Conservation (phyloP, 2,797 vertebrate genomes). For the Parauchenoglanis ngamensis region DNA sequence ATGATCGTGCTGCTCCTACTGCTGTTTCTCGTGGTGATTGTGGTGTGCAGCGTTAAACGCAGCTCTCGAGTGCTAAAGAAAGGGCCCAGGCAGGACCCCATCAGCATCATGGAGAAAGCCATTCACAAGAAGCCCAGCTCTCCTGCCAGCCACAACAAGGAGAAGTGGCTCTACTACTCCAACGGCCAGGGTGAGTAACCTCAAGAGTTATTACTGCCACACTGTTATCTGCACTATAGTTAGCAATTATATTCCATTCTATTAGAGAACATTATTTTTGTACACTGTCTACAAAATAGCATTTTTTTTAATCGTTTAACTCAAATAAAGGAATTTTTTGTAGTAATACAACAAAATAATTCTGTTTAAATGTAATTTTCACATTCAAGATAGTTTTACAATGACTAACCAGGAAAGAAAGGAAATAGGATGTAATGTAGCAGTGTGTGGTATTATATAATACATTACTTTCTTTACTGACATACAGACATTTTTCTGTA, state of each 20-base stretch:
- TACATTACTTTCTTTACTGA: too few relatives aligned
- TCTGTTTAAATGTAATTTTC: not conserved
- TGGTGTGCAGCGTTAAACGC: slow-evolving; percentile 90
- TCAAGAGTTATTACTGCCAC: not conserved
- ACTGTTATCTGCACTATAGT: not conserved
- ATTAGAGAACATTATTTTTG: not conserved
- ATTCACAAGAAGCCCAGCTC: slow-evolving; percentile 85
- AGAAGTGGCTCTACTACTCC: slow-evolving; percentile 95
- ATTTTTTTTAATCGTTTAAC: not conserved
- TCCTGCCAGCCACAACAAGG: slow-evolving; percentile 76
- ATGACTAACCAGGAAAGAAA: too few relatives aligned
- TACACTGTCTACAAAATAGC: not conserved
- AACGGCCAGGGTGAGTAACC: slow-evolving; percentile 88
- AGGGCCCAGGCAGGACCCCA: slow-evolving; percentile 91
- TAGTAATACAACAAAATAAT: not conserved
- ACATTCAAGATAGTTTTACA: not conserved
- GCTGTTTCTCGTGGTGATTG: slow-evolving; percentile 89
- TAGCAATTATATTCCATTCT: not conserved
- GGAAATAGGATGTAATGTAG: too few relatives aligned
- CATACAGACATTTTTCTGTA: too few relatives aligned
- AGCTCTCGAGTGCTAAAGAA: slow-evolving; percentile 93
- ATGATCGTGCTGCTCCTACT: slow-evolving; percentile 95
- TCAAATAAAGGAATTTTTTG: not conserved
- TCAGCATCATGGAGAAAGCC: slow-evolving; percentile 91
- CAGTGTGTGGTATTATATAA: too few relatives aligned